phyloP scores from a whole-genome alignment of 1,140 invertebrate species.

The Zaprionus camerounensis region DNA sequence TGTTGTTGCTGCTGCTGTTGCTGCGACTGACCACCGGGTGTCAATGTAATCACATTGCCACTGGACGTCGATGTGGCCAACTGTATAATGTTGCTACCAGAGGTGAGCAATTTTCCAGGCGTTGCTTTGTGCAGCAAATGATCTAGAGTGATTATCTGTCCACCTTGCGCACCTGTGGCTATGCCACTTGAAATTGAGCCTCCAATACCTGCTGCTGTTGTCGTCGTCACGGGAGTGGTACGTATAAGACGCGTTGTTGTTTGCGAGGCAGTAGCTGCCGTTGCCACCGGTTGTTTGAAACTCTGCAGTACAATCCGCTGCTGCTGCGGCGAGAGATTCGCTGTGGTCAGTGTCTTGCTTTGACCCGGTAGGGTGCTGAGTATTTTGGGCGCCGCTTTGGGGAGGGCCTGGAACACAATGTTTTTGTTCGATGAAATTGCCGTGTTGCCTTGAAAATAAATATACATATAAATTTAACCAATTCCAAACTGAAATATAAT shows the following conservation, averaged over 20 bases:
- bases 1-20: constrained; percentile 23
- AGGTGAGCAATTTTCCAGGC: constrained; percentile 49
- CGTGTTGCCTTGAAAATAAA: constrained; percentile 60
- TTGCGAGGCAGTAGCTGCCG: constrained; percentile 26
- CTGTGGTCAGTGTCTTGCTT: constrained; percentile 42
- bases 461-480: not conserved
- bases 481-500: not conserved
- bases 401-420: constrained; percentile 68
- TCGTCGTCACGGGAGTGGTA: not conserved
- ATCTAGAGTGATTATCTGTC: constrained; percentile 89
- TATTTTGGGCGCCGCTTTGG: constrained; percentile 66
- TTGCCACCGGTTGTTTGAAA: constrained; percentile 64
- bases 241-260: constrained; percentile 20
- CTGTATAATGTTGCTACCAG: constrained; percentile 61
- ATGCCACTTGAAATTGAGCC: constrained; percentile 24
- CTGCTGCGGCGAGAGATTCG: constrained; percentile 84
- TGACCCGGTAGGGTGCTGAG: constrained; percentile 57
- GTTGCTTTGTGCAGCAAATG: constrained; percentile 86
- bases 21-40: constrained; percentile 21
- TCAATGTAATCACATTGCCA: constrained; percentile 63
- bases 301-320: constrained; percentile 84
- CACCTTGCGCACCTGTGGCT: constrained; percentile 69
- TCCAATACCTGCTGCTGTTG: not conserved
- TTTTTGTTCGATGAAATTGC: constrained; percentile 77
- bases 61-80: constrained; percentile 40